Evolutionary conservation across 2,888 invertebrate genomes (phyloP).

Genomic region (Allacma fusca): DNA sequence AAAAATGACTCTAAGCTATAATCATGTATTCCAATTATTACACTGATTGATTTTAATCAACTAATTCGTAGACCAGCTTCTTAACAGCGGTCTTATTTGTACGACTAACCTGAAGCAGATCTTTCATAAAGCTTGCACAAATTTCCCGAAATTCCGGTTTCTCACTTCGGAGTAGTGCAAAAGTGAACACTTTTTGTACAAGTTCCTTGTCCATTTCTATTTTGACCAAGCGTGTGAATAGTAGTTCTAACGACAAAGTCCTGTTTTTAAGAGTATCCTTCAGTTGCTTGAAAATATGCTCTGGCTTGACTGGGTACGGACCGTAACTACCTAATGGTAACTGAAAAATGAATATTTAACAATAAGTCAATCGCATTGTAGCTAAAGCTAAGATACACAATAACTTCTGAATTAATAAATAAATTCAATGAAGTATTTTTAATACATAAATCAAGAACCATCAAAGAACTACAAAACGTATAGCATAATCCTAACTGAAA

Average conservation of each 20-base stretch:
- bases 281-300: conserved; percentile 51
- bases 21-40: no score
- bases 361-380: background rate
- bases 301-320: conserved; percentile 51
- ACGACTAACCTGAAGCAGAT: conserved; percentile 49
- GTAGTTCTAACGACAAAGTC: conserved; percentile 51
- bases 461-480: background rate
- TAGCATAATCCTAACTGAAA: no score
- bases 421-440: no score
- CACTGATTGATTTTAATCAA: no score
- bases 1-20: no score
- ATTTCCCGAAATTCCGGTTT: conserved; percentile 43
- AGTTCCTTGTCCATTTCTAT: conserved; percentile 35
- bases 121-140: conserved; percentile 52
- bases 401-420: no score
- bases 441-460: background rate
- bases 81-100: no score
- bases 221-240: conserved; percentile 48
- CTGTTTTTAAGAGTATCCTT: conserved; percentile 45
- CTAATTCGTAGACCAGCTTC: no score
- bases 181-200: conserved; percentile 49
- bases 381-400: background rate
- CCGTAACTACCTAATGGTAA: background rate
- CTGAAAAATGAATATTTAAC: conserved; percentile 23
- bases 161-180: conserved; percentile 51